Percentiles rank a stretch among this genome's conserved stretches.
Conservation (phyloP, 2,888 invertebrate species). For the Oxyteleia sp. region DNA sequence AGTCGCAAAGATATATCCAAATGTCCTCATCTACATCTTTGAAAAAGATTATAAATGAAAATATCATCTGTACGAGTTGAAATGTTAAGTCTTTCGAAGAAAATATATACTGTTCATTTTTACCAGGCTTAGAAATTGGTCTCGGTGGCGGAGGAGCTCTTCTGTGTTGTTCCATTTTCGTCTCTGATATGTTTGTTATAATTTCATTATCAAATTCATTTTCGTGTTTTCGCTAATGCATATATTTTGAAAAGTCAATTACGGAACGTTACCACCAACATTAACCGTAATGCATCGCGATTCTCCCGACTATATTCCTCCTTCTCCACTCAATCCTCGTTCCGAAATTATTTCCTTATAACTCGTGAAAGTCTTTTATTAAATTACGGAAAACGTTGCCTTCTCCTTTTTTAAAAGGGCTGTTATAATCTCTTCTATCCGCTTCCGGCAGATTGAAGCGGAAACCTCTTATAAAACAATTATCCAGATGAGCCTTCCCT, state of each 20-base stretch:
- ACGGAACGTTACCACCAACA: neutral
- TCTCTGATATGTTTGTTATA: too few relatives aligned
- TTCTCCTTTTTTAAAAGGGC: constrained; percentile 22
- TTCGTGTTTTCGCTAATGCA: constrained; percentile 16
- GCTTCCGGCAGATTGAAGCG: constrained; percentile 48
- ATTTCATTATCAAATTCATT: constrained; percentile 13
- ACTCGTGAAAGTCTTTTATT: constrained; percentile 35
- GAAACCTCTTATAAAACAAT: constrained; percentile 62
- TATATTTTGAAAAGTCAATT: neutral
- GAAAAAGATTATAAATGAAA: constrained; percentile 44
- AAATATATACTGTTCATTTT: constrained; percentile 42
- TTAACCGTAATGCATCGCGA: neutral
- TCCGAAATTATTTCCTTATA: constrained; percentile 26
- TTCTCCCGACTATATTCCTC: neutral
- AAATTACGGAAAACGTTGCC: constrained; percentile 29
- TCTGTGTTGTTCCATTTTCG: too few relatives aligned
- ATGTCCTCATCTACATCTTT: constrained; percentile 56
- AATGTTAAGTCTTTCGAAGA: constrained; percentile 5
- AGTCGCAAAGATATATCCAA: constrained; percentile 52
- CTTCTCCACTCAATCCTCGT: constrained; percentile 9
- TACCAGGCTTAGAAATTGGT: constrained; percentile 86
- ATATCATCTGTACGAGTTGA: constrained; percentile 6
- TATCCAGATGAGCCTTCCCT: constrained; percentile 54
- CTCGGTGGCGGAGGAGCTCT: constrained; percentile 83
- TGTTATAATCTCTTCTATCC: constrained; percentile 42